A percentile compares a stretch with the other conserved stretches of the same genome.
These are phyloP conservation scores for Lochmaea crataegi DNA, from an alignment of 2,888 invertebrate genomes.

Conservation along the genomic window DNA sequence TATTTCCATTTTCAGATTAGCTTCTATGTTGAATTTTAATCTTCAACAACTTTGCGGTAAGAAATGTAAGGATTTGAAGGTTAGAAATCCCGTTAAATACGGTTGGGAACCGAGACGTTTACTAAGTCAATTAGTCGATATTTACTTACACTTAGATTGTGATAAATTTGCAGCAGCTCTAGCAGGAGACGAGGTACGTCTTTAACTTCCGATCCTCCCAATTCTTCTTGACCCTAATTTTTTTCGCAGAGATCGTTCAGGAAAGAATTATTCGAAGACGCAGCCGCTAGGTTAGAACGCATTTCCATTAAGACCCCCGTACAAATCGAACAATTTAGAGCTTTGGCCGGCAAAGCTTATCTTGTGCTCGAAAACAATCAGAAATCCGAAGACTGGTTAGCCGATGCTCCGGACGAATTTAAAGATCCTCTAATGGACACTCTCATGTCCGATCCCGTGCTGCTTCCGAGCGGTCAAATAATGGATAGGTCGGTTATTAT, in stretches of 20 bases:
- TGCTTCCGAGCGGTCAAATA: constrained; percentile 86
- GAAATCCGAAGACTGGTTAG: constrained; percentile 90
- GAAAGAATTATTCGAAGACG: constrained; percentile 92
- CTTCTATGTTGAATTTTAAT: constrained; percentile 99
- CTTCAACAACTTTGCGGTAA: constrained; percentile 95
- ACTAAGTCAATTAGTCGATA: constrained; percentile 92
- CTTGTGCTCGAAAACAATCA: constrained; percentile 85
- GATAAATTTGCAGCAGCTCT: constrained; percentile 91
- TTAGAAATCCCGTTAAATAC: constrained; percentile 92
- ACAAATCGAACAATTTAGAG: constrained; percentile 87
- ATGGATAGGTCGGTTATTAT: constrained; percentile 96
- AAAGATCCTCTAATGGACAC: constrained; percentile 98
- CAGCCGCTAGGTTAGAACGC: constrained; percentile 83
- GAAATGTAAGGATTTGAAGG: constrained; percentile 94
- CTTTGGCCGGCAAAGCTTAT: constrained; percentile 81
- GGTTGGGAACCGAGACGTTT: constrained; percentile 96
- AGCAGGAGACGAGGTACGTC: constrained; percentile 90
- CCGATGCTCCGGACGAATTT: constrained; percentile 96
- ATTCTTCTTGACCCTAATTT: neutral
- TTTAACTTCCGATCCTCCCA: neutral
- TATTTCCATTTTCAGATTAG: constrained; percentile 67
- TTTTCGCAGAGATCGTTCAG: constrained; percentile 87
- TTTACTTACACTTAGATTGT: constrained; percentile 96
- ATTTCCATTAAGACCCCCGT: constrained; percentile 85
- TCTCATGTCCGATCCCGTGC: constrained; percentile 94